A percentile compares a stretch with the other conserved stretches of the same genome.
phyloP scores from a whole-genome alignment of 2,888 invertebrate genomes.

The Cataglyphis altisquamis region DNA sequence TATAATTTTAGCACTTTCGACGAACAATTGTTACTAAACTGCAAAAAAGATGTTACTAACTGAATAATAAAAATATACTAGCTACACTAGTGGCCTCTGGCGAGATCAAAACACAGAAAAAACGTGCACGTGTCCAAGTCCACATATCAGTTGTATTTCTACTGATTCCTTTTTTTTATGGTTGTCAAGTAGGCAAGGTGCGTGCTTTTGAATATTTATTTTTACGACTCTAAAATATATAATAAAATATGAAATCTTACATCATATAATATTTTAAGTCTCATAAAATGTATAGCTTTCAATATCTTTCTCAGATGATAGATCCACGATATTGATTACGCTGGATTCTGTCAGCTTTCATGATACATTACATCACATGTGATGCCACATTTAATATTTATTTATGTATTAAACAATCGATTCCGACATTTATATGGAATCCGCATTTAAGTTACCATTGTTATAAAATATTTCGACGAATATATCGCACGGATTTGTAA shows the following conservation, averaged over 20 bases:
- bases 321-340: neutral
- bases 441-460: neutral
- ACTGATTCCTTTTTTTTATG: neutral
- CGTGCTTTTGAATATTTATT: neutral
- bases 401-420: neutral
- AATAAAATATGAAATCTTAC: neutral
- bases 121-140: neutral
- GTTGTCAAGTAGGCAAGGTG: conserved; percentile 22
- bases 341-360: neutral
- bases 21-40: neutral
- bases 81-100: neutral
- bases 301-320: neutral
- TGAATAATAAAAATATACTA: neutral
- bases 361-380: neutral
- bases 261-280: neutral
- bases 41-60: neutral
- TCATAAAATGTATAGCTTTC: neutral
- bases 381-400: neutral
- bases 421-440: neutral
- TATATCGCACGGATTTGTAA: neutral
- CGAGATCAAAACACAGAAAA: neutral
- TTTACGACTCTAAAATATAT: neutral
- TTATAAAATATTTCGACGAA: neutral
- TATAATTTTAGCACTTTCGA: neutral
- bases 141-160: neutral